Conservation (phyloP, 1,140 invertebrate species). For the Drosophila willistoni region DNA sequence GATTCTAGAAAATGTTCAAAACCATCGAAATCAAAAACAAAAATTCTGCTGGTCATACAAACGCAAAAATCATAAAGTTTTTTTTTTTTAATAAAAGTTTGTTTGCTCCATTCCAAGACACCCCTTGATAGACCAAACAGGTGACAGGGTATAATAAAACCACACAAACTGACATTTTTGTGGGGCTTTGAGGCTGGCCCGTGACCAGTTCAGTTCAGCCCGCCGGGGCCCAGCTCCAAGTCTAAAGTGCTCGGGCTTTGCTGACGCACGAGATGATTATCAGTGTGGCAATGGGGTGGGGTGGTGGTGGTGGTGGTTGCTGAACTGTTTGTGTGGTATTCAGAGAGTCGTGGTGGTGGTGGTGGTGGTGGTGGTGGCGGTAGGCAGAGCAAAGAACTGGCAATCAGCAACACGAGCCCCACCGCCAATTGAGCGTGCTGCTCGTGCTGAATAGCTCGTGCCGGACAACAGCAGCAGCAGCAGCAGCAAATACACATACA, state of each 20-base stretch:
- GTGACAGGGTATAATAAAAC: not conserved
- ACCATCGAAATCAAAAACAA: no score
- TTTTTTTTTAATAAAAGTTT: no score
- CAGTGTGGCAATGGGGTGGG: slow-evolving; percentile 26
- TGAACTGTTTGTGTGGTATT: not conserved
- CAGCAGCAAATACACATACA: not conserved
- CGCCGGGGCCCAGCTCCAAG: slow-evolving; percentile 33
- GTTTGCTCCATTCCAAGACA: no score
- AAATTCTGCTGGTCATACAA: no score
- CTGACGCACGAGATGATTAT: slow-evolving; percentile 81
- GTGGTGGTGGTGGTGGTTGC: not conserved
- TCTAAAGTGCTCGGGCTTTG: slow-evolving; percentile 60
- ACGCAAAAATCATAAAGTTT: no score
- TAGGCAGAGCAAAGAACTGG: slow-evolving; percentile 23
- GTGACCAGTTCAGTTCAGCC: slow-evolving; percentile 2
- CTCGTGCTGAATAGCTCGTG: slow-evolving; percentile 66
- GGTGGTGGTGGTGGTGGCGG: slow-evolving; percentile 13
- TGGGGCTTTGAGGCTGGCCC: slow-evolving; percentile 37
- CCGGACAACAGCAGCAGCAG: slow-evolving; percentile 42
- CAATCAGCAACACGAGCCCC: slow-evolving; percentile 71
- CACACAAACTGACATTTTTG: slow-evolving; percentile 38
- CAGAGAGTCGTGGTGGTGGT: not conserved
- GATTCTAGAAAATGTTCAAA: no score
- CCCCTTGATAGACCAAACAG: not conserved
- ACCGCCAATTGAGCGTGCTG: slow-evolving; percentile 76